Conservation (phyloP, 1,140 invertebrate genomes). For the Drosophila tropicalis region DNA sequence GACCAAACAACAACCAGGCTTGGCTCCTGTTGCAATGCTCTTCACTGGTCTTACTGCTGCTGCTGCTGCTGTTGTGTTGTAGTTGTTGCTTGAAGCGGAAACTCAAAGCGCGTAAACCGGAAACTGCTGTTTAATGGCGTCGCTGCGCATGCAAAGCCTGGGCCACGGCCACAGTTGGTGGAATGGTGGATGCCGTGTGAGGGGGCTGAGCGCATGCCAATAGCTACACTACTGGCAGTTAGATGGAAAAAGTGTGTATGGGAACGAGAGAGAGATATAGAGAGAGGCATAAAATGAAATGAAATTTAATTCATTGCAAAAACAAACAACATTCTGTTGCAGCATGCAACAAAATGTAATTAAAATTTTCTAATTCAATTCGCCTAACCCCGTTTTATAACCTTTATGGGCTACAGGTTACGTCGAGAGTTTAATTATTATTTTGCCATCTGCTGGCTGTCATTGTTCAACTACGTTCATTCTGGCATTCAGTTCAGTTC, state of each 20-base stretch:
- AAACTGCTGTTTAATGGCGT: constrained; percentile 81
- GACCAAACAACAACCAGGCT: constrained; percentile 66
- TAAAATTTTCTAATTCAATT: constrained; percentile 79
- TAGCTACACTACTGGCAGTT: too few species aligned
- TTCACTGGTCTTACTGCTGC: background rate
- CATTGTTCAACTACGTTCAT: constrained; percentile 38
- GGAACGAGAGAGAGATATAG: constrained; percentile 5
- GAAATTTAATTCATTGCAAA: constrained; percentile 80
- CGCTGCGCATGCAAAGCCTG: constrained; percentile 67
- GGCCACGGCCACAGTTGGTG: constrained; percentile 21
- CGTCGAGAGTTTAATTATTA: constrained; percentile 37
- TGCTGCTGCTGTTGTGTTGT: constrained; percentile 31
- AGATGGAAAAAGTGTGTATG: constrained; percentile 12
- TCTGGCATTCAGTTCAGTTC: background rate
- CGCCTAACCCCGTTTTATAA: constrained; percentile 58
- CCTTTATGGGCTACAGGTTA: constrained; percentile 32
- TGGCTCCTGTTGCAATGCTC: constrained; percentile 1
- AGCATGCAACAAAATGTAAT: constrained; percentile 76
- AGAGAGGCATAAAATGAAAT: constrained; percentile 71
- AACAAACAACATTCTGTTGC: constrained; percentile 51
- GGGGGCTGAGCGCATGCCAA: too few species aligned
- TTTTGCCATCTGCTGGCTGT: constrained; percentile 44
- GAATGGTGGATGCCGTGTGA: background rate
- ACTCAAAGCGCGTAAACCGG: constrained; percentile 81
- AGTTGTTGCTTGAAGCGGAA: constrained; percentile 75